These are phyloP conservation scores for Ophion slaviceki DNA, from an alignment of 2,888 invertebrate species.

Conservation along the genomic window DNA sequence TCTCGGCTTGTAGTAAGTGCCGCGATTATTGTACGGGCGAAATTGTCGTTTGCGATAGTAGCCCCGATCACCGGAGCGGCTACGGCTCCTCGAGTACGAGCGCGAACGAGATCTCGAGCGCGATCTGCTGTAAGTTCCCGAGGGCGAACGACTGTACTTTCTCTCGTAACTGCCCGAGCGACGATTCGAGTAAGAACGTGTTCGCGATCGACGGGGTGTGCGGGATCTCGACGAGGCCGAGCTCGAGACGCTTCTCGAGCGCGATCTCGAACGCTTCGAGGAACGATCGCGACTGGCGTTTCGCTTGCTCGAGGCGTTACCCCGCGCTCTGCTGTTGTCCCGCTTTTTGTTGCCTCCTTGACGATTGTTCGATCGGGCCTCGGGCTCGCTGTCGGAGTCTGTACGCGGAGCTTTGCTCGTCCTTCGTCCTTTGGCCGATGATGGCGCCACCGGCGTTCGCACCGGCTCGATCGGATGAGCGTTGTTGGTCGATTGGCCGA, in stretches of 20 bases:
- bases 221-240: constrained; percentile 88
- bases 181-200: constrained; percentile 81
- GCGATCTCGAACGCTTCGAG: constrained; percentile 79
- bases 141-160: constrained; percentile 81
- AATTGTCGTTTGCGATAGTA: constrained; percentile 81
- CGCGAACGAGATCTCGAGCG: constrained; percentile 85
- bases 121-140: constrained; percentile 80
- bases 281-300: constrained; percentile 77
- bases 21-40: constrained; percentile 87
- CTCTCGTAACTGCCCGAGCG: constrained; percentile 82
- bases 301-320: constrained; percentile 68
- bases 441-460: constrained; percentile 76
- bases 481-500: constrained; percentile 76
- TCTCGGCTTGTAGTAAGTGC: constrained; percentile 92
- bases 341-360: constrained; percentile 82
- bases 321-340: constrained; percentile 80
- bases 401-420: constrained; percentile 87
- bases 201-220: constrained; percentile 85
- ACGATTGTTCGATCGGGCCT: constrained; percentile 70
- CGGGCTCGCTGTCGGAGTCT: constrained; percentile 83
- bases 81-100: constrained; percentile 85
- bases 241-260: constrained; percentile 86
- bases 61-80: constrained; percentile 84
- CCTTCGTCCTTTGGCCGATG: constrained; percentile 80
- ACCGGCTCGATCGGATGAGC: constrained; percentile 80